Base-by-base conservation (phyloP, 2,113 vertebrate species). In the Dasypus novemcinctus region DNA sequence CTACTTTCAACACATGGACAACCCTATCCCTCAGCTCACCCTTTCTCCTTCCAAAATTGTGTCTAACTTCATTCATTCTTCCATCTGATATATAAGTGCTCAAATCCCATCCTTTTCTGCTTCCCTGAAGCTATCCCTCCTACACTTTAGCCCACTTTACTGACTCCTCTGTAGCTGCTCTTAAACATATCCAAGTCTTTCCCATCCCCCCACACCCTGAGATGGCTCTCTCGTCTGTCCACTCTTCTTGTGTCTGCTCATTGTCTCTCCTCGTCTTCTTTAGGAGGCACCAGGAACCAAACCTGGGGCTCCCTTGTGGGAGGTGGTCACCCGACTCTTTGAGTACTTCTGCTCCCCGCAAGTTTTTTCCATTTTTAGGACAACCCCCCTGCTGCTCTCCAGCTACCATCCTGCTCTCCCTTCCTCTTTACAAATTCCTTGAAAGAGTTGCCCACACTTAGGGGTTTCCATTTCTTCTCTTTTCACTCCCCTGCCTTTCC, bases 361-460 rank as follows among this genome's bases (percentile, higher is more conserved):
- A 61, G 27, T 74, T 31, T 89, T 29, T 21, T 61, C 1, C 38
- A 11, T 88, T 63, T 95, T 72, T 93, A 92, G 54, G 71, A 14
- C 78, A 85, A 69, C 15, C 12, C 80, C 75, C 14, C 7, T 59
- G 21, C 84, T 61, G 68, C 52, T 72, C 46, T 85, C 69, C 1
- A 1, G 59, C 87, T 68, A 54, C 23, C 46, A 87, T 10, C 9
- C 7, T 63, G 13, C 20, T 64, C 59, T 52, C n/a, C 71, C 64
- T 88, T 49, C 41, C 69, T 93, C 72, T 72, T 89, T 87, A 74
- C 11, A 76, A 84, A 84, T 23, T 71, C 91, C 43, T 82, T 87
- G 27, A 74, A 88, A 85, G 68, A 33, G 31, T 74, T 91, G 64
- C 71, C 59, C 87, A 25, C 31, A 79, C 20, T 75, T 12, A 29